These are phyloP conservation scores for Forficula auricularia DNA, from an alignment of 1,140 invertebrate genomes.

Conservation along the genomic window DNA sequence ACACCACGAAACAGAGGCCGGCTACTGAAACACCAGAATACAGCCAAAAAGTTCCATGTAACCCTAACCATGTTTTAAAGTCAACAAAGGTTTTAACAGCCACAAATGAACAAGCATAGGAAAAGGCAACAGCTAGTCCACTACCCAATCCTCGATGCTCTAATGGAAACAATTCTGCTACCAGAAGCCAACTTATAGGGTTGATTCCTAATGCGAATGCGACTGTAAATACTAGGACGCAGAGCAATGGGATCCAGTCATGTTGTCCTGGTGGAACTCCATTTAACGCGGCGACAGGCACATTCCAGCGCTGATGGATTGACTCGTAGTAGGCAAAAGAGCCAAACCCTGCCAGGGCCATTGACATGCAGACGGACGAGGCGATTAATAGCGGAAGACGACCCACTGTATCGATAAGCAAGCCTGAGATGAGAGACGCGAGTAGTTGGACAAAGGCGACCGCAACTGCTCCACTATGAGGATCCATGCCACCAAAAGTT, in stretches of 20 bases:
- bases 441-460: constrained; percentile 60
- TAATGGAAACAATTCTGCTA: constrained; percentile 72
- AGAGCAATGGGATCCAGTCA: constrained; percentile 67
- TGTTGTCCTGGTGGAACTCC: constrained; percentile 26
- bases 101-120: constrained; percentile 72
- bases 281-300: not conserved
- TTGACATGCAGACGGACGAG: constrained; percentile 65
- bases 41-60: constrained; percentile 73
- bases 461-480: constrained; percentile 62
- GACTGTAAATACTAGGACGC: constrained; percentile 61
- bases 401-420: constrained; percentile 61
- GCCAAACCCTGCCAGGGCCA: constrained; percentile 59
- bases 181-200: constrained; percentile 72
- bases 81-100: constrained; percentile 76
- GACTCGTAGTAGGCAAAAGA: constrained; percentile 59
- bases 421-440: constrained; percentile 56
- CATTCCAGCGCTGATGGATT: constrained; percentile 6
- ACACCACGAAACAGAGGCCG: constrained; percentile 64
- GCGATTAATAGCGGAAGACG: constrained; percentile 56
- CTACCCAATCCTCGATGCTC: constrained; percentile 68
- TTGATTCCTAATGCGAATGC: constrained; percentile 76
- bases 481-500: constrained; percentile 57
- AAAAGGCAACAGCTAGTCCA: constrained; percentile 65
- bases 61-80: constrained; percentile 51
- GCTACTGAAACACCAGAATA: constrained; percentile 68